Conservation (phyloP, 23 tunicate genomes). For the Diplosoma virens region DNA sequence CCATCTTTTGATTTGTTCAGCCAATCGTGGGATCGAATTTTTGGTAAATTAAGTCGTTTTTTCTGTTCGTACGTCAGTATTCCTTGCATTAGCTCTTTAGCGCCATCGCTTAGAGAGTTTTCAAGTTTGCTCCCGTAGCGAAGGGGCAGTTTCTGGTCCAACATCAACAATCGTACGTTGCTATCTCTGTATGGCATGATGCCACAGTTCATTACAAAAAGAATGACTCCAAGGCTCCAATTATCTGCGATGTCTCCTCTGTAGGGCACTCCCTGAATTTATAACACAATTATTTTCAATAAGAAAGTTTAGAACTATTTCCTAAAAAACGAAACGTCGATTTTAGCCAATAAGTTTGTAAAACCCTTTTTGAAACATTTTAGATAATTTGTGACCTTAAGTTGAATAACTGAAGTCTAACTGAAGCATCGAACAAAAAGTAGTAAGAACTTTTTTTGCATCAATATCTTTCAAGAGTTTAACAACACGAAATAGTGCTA, state of each 20-base stretch:
- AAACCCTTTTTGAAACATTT: too few relatives aligned
- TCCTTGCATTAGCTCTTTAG: constrained; percentile 56
- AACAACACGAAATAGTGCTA: too few relatives aligned
- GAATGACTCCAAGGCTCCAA: constrained; percentile 84
- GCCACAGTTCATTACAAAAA: constrained; percentile 70
- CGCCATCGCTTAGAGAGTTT: constrained; percentile 12
- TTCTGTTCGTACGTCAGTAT: constrained; percentile 22
- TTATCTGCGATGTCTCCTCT: constrained; percentile 62
- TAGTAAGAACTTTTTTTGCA: too few relatives aligned
- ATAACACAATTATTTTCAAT: too few relatives aligned
- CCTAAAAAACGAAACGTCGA: not conserved
- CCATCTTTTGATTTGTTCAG: not conserved
- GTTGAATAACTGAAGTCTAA: too few relatives aligned
- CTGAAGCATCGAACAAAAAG: too few relatives aligned
- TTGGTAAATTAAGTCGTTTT: constrained; percentile 11
- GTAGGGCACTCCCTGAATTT: constrained; percentile 72
- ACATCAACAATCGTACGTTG: constrained; percentile 26
- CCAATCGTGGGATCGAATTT: constrained; percentile 18
- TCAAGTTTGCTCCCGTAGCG: constrained; percentile 37
- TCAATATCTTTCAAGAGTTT: too few relatives aligned
- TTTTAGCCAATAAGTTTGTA: not conserved
- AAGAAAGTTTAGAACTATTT: too few relatives aligned
- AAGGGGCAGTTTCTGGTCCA: constrained; percentile 66
- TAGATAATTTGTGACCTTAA: too few relatives aligned
- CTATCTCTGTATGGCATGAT: constrained; percentile 84